A percentile compares a stretch with the other conserved stretches of the same genome.
Evolutionary conservation across 2,888 invertebrate genomes (phyloP).

Genomic region (Macrosiphum euphorbiae): DNA sequence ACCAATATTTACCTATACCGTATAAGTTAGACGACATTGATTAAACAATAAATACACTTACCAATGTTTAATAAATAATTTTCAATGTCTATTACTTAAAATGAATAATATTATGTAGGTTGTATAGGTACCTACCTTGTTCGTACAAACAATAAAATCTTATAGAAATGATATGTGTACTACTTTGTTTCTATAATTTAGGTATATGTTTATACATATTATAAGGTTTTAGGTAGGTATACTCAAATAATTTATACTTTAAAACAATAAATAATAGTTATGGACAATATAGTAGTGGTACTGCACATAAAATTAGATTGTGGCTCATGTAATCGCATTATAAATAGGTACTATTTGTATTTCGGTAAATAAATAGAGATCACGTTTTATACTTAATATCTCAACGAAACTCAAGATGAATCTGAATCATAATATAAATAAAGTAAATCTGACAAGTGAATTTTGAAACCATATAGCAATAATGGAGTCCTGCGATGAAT

Average conservation of each 20-base stretch:
- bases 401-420: neutral
- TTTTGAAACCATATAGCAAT: neutral
- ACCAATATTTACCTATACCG: neutral
- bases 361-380: neutral
- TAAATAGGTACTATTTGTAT: neutral
- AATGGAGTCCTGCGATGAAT: too few relatives aligned
- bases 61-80: neutral
- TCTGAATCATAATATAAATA: neutral
- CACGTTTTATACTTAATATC: neutral
- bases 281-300: neutral
- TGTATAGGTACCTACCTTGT: neutral
- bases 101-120: neutral
- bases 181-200: neutral
- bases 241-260: neutral
- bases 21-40: neutral
- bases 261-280: neutral
- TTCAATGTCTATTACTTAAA: neutral
- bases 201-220: neutral
- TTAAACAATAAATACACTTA: neutral
- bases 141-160: neutral
- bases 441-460: neutral
- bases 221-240: neutral
- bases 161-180: neutral
- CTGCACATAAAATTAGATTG: neutral
- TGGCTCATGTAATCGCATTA: neutral